Base-by-base conservation (phyloP, 2,113 vertebrate genomes). In the Charina bottae region DNA sequence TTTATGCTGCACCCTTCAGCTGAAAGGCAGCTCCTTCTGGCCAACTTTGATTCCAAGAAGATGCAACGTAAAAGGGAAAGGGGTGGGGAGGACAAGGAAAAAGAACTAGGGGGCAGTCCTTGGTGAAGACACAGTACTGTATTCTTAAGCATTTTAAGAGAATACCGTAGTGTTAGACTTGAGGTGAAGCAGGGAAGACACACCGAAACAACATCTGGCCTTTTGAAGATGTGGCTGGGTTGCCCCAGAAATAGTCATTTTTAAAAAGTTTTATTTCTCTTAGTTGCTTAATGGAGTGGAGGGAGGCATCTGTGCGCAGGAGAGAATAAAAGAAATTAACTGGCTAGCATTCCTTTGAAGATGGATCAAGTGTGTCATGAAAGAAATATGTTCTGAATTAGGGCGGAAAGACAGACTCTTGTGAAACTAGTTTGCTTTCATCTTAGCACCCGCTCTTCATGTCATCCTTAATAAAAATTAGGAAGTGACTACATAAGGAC, bases 401-500 rank as follows among this genome's bases (percentile, higher is more conserved):
- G 85, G 12, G 7, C 6, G 4, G 23, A 92, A 93, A 92, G 92
- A 91, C 91, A 2, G 12, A 58, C 6, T 55, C 68, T 83, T 5
- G 64, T 13, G 64, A 59, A 84, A 84, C 89, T 1, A 10, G 55
- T 90, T 91, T 72, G 78, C 56, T 88, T 95, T 88, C 83, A 64
- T 93, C 93, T 83, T 93, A 90, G 94, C 62, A 62, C 88, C 58
- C 56, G 49, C 89, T 6, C 54, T 23, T 86, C 19, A 55, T 60
- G 46, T 91, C 33, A 83, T 92, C 92, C 88, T 94, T 94, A 91
- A 90, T 92, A 86, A 87, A 93, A 89, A 91, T 92, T 4, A 37
- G 15, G n/a, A 62, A 62, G 86, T 19, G 33, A 5, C 21, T 85
- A 2, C 11, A 12, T 54, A 28, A 23, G 53, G 24, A 28, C n/a